Conservation (phyloP, 2,797 vertebrate species). For the Danio tinwini region DNA sequence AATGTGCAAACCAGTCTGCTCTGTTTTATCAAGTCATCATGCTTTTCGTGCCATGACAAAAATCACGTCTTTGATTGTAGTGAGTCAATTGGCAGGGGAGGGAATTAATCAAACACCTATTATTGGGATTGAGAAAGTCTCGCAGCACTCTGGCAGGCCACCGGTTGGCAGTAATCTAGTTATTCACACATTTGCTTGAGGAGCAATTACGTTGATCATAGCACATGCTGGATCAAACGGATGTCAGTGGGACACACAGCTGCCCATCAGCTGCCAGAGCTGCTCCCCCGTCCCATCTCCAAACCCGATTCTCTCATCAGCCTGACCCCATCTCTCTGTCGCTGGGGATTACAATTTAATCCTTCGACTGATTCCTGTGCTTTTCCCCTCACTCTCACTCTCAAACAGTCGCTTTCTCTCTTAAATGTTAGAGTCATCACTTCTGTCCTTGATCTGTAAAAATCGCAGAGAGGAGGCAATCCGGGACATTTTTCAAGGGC, state of each 20-base stretch:
- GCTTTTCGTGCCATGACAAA: constrained; percentile 4
- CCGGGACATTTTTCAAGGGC: neutral
- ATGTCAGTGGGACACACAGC: constrained; percentile 27
- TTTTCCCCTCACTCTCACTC: constrained; percentile 52
- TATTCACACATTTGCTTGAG: constrained; percentile 58
- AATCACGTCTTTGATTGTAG: constrained; percentile 23
- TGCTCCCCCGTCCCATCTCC: constrained; percentile 55
- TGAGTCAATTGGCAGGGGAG: neutral
- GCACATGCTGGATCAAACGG: constrained; percentile 61
- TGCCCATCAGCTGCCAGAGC: constrained; percentile 2
- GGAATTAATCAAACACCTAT: constrained; percentile 46
- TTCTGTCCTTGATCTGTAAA: constrained; percentile 24
- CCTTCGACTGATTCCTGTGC: constrained; percentile 60
- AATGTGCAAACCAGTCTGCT: neutral
- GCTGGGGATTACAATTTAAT: constrained; percentile 79
- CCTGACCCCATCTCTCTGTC: constrained; percentile 70
- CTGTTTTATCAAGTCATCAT: neutral
- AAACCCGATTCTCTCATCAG: constrained; percentile 60
- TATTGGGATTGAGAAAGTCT: constrained; percentile 42
- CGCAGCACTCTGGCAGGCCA: neutral
- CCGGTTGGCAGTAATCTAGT: constrained; percentile 57
- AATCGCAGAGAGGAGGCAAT: neutral
- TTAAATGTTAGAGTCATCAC: constrained; percentile 17
- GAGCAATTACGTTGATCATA: constrained; percentile 70
- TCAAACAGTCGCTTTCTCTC: constrained; percentile 58